phyloP scores from a whole-genome alignment of 2,797 vertebrate species.

The Enteromius treurensis region DNA sequence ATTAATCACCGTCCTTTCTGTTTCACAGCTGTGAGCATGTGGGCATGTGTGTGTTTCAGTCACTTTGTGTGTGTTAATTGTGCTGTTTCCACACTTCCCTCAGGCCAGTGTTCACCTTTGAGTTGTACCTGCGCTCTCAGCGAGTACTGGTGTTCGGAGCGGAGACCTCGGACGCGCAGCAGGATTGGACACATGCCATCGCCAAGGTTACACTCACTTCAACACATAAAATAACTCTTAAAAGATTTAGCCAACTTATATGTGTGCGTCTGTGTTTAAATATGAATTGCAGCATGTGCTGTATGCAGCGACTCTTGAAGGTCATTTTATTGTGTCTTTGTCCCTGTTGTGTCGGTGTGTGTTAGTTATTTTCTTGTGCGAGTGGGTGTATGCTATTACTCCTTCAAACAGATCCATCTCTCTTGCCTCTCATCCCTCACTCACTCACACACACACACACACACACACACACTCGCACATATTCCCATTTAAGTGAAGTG shows the following conservation, averaged over 20 bases:
- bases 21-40: constrained; percentile 48
- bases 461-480: constrained; percentile 44
- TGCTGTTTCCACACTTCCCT: constrained; percentile 45
- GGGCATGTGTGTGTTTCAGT: constrained; percentile 43
- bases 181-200: constrained; percentile 90
- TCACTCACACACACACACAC: constrained; percentile 39
- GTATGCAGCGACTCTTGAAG: neutral
- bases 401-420: constrained; percentile 40
- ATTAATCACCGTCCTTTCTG: constrained; percentile 72
- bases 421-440: constrained; percentile 20
- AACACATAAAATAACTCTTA: constrained; percentile 13
- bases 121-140: constrained; percentile 90
- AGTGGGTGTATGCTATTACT: constrained; percentile 40
- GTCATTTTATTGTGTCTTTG: constrained; percentile 31
- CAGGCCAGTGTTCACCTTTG: constrained; percentile 90
- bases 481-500: constrained; percentile 46
- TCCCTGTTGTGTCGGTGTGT: constrained; percentile 27
- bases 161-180: constrained; percentile 85
- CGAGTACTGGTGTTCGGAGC: constrained; percentile 86
- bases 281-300: neutral
- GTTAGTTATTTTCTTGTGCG: constrained; percentile 5
- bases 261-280: neutral
- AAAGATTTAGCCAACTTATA: constrained; percentile 1
- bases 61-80: constrained; percentile 54
- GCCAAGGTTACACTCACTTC: constrained; percentile 83